These are phyloP conservation scores for Coregonus suidteri DNA, from an alignment of 2,797 vertebrate genomes.

Conservation along the genomic window DNA sequence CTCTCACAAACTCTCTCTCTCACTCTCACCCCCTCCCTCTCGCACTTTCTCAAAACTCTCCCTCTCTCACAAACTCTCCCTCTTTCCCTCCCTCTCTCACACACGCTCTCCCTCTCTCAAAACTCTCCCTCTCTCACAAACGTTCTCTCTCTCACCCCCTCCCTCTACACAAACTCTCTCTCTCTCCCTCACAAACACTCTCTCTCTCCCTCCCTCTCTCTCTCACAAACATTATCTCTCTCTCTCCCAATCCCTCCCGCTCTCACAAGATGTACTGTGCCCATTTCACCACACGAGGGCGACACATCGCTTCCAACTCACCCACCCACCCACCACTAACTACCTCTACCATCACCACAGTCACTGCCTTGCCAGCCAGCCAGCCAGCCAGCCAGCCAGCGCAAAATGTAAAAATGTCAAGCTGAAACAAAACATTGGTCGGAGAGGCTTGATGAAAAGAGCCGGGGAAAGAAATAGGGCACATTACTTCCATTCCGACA, in stretches of 20 bases:
- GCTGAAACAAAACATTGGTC: conserved; percentile 11
- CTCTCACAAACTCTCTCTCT: no score
- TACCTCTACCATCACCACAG: neutral
- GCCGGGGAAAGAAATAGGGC: conserved; percentile 26
- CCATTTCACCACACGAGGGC: conserved; percentile 1
- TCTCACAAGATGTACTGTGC: neutral
- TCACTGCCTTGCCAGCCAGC: neutral
- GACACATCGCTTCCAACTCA: conserved; percentile 10
- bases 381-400: neutral
- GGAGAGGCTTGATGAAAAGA: conserved; percentile 6
- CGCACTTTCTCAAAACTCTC: no score
- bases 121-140: no score
- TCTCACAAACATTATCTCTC: neutral
- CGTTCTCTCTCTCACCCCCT: no score
- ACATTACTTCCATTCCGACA: conserved; percentile 24
- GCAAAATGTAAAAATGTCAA: neutral
- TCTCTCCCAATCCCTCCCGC: neutral
- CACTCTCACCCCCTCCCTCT: no score
- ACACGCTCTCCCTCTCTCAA: no score
- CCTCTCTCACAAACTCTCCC: no score
- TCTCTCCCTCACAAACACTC: no score
- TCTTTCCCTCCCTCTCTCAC: no score
- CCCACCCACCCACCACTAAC: neutral
- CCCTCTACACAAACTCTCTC: no score
- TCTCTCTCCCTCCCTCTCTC: no score